A percentile compares a stretch with the other conserved stretches of the same genome.
These are phyloP conservation scores for Chiloscyllium punctatum DNA, from an alignment of 2,797 vertebrate genomes.

Conservation along the genomic window DNA sequence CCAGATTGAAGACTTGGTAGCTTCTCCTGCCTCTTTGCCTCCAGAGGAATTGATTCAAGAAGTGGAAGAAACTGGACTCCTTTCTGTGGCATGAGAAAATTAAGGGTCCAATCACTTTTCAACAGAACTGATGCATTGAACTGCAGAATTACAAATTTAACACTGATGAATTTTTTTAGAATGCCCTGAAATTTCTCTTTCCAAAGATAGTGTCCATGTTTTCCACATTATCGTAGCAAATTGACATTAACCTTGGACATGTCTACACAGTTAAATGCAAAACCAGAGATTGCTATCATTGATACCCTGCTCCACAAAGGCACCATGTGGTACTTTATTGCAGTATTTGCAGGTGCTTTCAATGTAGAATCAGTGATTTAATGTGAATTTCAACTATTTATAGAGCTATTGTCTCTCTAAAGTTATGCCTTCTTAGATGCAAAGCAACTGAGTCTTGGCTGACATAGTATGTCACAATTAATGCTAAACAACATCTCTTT, in stretches of 20 bases:
- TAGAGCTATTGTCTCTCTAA: not conserved
- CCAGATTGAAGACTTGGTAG: not conserved
- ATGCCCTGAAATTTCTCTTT: not conserved
- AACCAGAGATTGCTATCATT: not conserved
- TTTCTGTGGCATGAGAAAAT: conserved; percentile 43
- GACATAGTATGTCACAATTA: not conserved
- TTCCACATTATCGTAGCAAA: not conserved
- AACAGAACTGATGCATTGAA: conserved; percentile 56
- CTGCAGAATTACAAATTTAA: not conserved
- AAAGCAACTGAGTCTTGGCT: not conserved
- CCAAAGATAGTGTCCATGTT: not conserved
- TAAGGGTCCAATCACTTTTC: conserved; percentile 39
- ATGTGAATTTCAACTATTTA: not conserved
- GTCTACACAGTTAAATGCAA: not conserved
- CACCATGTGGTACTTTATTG: not conserved
- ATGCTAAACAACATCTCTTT: not conserved
- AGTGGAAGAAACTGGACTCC: not conserved
- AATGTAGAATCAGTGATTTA: not conserved
- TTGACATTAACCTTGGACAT: not conserved
- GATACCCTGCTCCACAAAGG: not conserved
- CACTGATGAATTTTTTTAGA: conserved; percentile 43
- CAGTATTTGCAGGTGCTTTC: not conserved
- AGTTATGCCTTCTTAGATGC: no score
- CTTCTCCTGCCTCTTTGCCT: not conserved
- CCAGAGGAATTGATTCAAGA: not conserved